Percentiles rank a stretch among this genome's conserved stretches.
Evolutionary conservation across 2,797 vertebrate species (phyloP).

Genomic region (Tenualosa thibaudeaui): DNA sequence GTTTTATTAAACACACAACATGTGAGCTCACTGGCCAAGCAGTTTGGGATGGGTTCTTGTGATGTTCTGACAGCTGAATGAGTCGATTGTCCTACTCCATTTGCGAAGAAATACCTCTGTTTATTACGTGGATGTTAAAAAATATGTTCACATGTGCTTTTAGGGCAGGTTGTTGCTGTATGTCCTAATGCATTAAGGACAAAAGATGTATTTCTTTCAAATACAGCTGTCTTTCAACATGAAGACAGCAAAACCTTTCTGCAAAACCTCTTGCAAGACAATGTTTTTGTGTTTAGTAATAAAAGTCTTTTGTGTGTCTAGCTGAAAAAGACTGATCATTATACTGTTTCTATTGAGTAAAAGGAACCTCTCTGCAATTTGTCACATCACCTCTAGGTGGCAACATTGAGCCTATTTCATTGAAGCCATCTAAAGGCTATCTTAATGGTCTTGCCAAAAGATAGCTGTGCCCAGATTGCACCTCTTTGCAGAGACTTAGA

Average conservation of each 20-base stretch:
- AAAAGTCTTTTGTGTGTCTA: background rate
- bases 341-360: background rate
- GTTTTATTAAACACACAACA: background rate
- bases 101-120: background rate
- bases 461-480: background rate
- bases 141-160: background rate
- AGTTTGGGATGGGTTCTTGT: background rate
- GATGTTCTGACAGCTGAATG: background rate
- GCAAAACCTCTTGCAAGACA: background rate
- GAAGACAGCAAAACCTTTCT: background rate
- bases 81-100: background rate
- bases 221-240: background rate
- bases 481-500: background rate
- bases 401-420: background rate
- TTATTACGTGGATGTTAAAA: background rate
- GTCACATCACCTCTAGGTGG: constrained; percentile 1
- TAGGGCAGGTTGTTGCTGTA: background rate
- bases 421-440: background rate
- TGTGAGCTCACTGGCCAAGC: background rate
- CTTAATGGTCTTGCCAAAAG: background rate
- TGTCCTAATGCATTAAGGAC: background rate
- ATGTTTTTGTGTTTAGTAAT: background rate
- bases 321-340: background rate
- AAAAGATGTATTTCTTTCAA: background rate
- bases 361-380: background rate